Conservation (phyloP, 2,888 invertebrate genomes). For the Sceliomorpha sp. region DNA sequence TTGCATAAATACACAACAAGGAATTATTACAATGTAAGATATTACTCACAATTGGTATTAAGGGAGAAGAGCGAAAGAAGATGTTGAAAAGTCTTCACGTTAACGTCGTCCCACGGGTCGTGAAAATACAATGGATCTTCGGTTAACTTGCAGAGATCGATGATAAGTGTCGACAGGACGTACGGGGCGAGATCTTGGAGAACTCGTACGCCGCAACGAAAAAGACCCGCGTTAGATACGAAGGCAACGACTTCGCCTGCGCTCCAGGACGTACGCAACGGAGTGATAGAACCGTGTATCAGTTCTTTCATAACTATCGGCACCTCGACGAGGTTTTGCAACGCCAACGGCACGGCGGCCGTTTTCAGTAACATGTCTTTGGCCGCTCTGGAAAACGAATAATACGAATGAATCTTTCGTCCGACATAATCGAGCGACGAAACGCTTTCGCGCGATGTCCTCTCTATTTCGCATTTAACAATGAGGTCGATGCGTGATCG, state of each 20-base stretch:
- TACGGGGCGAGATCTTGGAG: slow-evolving; percentile 70
- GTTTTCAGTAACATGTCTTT: slow-evolving; percentile 71
- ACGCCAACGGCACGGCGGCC: slow-evolving; percentile 68
- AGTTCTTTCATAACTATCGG: slow-evolving; percentile 71
- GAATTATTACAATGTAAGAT: no score
- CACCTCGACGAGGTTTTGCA: slow-evolving; percentile 68
- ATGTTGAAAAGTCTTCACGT: slow-evolving; percentile 68
- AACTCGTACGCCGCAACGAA: slow-evolving; percentile 65
- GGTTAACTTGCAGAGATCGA: slow-evolving; percentile 65
- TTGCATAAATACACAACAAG: no score
- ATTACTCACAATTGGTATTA: slow-evolving; percentile 73
- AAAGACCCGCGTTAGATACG: slow-evolving; percentile 68
- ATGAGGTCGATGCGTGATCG: no score
- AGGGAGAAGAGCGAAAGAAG: slow-evolving; percentile 71
- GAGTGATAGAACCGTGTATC: slow-evolving; percentile 71
- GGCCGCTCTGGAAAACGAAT: slow-evolving; percentile 64
- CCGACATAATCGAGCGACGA: not conserved
- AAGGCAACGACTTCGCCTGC: slow-evolving; percentile 71
- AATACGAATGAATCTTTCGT: slow-evolving; percentile 6
- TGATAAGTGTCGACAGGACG: slow-evolving; percentile 71
- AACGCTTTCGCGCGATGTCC: no score
- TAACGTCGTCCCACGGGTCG: slow-evolving; percentile 71
- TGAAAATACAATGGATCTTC: slow-evolving; percentile 69
- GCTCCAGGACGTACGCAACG: slow-evolving; percentile 73
- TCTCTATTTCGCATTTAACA: not conserved